Evolutionary conservation across 2,797 vertebrate species (phyloP), one percentile per base, ranked within the genome.

Genomic region (Notolabrus celidotus): DNA sequence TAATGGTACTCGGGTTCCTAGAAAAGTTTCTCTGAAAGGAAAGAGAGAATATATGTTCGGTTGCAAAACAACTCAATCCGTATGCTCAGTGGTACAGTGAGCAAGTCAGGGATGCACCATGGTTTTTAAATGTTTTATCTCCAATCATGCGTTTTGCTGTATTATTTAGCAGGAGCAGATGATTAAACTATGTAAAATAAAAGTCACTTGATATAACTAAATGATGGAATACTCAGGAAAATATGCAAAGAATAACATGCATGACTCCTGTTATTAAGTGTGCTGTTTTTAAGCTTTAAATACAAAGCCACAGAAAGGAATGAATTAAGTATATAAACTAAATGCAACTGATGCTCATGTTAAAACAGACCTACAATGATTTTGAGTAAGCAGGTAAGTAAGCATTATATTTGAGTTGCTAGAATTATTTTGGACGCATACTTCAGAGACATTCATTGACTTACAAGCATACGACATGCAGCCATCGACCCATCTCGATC

Each of bases 351-450:
- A 25, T 0, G 41, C 59, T 64, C 43, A 33, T 31, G 15, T 47
- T 20, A 25, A 43, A 16, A 68, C 15, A 54, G 54, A 65, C 14
- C 7, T 34, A 47, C 16, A 19, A 47, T 19, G 60, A 54, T 27
- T 27, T 12, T 46, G 45, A 69, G 70, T 77, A 50, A 76, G 75
- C 58, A 72, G n/a, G n/a, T n/a, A n/a, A n/a, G n/a, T n/a, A 27
- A 62, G n/a, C 12, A 25, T 34, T n/a, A 22, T 36, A 25, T 20
- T 50, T 8, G 23, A 38, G 33, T 55, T 74, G 52, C 43, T 74
- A 77, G 46, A 16, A 56, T 60, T 52, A 33, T 12, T 56, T 56
- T 69, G 60, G 76, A 49, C 46, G 38, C 23, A 7, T 7, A 43
- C 51, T 39, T 31, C 46, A 3, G 20, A 59, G 45, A 72, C 53